These are phyloP conservation scores for Aphelocoma californica DNA, from an alignment of 2,797 vertebrate species.

Conservation along the genomic window DNA sequence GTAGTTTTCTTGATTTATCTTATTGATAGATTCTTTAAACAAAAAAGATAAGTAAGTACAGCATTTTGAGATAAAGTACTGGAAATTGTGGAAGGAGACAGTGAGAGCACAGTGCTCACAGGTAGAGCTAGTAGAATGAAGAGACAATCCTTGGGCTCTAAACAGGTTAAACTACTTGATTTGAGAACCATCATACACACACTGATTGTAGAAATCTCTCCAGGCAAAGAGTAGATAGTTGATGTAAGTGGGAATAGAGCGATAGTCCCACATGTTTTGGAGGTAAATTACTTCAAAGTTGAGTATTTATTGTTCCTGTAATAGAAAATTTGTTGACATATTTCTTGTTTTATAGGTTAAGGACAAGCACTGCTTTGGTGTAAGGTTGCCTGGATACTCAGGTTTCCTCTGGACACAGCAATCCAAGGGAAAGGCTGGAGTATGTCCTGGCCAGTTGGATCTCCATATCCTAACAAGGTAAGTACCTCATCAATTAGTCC, in stretches of 20 bases:
- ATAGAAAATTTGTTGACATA: neutral
- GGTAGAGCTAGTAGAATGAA: neutral
- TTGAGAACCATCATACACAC: neutral
- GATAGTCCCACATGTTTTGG: fast-evolving
- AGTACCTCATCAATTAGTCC: fast-evolving
- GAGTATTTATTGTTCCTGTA: neutral
- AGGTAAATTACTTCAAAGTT: neutral
- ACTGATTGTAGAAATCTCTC: neutral
- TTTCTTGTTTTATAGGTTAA: neutral
- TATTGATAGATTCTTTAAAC: neutral
- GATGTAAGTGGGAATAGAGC: neutral
- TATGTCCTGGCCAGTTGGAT: neutral
- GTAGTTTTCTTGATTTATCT: neutral
- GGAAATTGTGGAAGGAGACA: neutral
- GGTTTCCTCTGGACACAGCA: neutral
- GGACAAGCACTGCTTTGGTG: neutral
- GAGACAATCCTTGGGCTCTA: neutral
- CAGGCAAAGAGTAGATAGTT: neutral
- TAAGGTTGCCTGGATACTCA: neutral
- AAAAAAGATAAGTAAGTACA: neutral
- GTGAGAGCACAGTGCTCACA: neutral
- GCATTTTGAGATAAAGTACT: neutral
- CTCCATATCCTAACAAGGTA: neutral
- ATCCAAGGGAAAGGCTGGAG: neutral
- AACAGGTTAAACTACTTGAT: neutral